phyloP scores from a whole-genome alignment of 2,888 invertebrate species.

The Pristionchus arcanus region DNA sequence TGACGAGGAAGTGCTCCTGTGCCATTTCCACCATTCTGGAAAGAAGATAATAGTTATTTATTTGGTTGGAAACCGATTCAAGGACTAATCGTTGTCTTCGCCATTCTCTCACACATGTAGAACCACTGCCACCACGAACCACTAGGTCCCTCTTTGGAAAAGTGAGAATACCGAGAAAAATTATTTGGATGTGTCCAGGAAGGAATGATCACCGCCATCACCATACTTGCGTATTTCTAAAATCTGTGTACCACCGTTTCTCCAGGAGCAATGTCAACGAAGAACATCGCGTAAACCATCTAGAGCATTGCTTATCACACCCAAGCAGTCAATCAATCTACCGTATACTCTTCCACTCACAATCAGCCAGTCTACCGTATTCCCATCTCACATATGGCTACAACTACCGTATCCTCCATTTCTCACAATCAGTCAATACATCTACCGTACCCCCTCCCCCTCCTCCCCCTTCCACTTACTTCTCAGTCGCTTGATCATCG shows the following conservation, averaged over 20 bases:
- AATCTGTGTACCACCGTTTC: too few species aligned
- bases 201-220: too few species aligned
- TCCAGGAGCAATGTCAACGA: too few species aligned
- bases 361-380: too few species aligned
- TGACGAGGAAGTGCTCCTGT: conserved; percentile 58
- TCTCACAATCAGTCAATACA: neutral
- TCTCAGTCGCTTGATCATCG: conserved; percentile 38
- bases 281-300: too few species aligned
- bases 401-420: too few species aligned
- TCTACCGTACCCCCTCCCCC: neutral
- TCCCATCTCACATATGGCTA: too few species aligned
- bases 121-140: neutral
- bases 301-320: too few species aligned
- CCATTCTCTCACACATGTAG: neutral
- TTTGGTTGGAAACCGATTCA: neutral
- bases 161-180: too few species aligned
- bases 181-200: neutral
- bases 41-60: neutral
- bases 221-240: too few species aligned
- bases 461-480: neutral
- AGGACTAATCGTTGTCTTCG: neutral
- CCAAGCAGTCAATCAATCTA: too few species aligned
- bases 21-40: conserved; percentile 55
- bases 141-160: neutral
- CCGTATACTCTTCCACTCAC: too few species aligned